Conservation (phyloP, 2,113 vertebrate species). For the Chaetura pelagica region DNA sequence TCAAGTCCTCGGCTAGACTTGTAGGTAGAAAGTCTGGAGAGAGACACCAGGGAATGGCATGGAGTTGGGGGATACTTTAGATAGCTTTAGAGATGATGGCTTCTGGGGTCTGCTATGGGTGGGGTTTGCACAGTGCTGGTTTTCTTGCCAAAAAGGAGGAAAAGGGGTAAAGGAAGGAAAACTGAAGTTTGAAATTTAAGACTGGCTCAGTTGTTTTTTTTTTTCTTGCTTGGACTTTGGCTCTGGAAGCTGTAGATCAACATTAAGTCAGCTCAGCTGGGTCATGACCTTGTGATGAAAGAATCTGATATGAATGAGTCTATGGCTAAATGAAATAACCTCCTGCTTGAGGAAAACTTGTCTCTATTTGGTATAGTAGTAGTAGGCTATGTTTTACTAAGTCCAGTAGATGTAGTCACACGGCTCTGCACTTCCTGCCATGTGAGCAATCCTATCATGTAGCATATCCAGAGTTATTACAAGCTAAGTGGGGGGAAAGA, state of each 20-base stretch:
- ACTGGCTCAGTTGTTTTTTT: background rate
- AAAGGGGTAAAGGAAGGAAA: background rate
- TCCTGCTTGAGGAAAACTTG: background rate
- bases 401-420: background rate
- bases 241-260: background rate
- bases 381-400: background rate
- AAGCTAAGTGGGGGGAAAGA: background rate
- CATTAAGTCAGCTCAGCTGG: background rate
- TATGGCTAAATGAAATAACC: background rate
- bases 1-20: background rate
- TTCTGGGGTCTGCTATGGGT: background rate
- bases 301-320: background rate
- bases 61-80: background rate
- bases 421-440: background rate
- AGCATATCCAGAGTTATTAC: background rate
- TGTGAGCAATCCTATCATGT: background rate
- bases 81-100: background rate
- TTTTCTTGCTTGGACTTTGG: background rate
- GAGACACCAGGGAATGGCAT: background rate
- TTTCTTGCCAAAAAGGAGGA: background rate
- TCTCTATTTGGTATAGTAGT: background rate
- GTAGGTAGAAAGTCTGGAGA: background rate
- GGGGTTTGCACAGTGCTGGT: background rate
- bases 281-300: background rate
- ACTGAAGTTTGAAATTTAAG: background rate